Evolutionary conservation across 2,797 vertebrate species (phyloP), one percentile per base, ranked within the genome.

Genomic region (Micromesistius poutassou): DNA sequence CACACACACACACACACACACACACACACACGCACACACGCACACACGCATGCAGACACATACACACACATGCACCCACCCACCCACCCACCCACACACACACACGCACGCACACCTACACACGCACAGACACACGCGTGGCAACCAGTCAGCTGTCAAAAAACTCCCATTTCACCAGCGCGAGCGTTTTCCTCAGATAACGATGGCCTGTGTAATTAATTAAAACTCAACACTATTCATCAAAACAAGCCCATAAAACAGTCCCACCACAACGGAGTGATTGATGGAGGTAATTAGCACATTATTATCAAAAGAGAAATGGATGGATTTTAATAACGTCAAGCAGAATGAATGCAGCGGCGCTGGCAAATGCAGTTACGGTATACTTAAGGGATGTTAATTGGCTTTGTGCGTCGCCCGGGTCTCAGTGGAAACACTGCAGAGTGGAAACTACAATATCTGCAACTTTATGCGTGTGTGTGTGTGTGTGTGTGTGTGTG

Each of bases 171-270:
- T 85, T 82, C 83, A 87, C 86, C 86, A 88, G 71, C 76, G 87
- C 82, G 85, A 90, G 90, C 77, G 82, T 75, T 8, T 78, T 78
- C 73, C 86, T 86, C 87, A 87, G 87, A 89, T 92, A 92, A 91
- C 87, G 87, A 91, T 89, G 88, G 87, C 85, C 88, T 89, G 79
- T 75, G 89, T 90, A 90, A 92, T 92, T 90, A 89, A 91, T 88
- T 89, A 87, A 28, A 89, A 88, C 89, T 88, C 87, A 90, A 88
- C 84, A 87, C 80, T 87, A 90, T 91, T 91, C 90, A 92, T 93
- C 89, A 92, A 92, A 92, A 91, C 88, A 87, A 90, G 84, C 88
- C 89, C 87, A 90, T 91, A 89, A 90, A 90, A 86, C 85, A 71
- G 31, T 30, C 70, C 13, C 70, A 16, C 31, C 70, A 31, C 70